phyloP scores from a whole-genome alignment of 2,888 invertebrate species.

The Timema podura region DNA sequence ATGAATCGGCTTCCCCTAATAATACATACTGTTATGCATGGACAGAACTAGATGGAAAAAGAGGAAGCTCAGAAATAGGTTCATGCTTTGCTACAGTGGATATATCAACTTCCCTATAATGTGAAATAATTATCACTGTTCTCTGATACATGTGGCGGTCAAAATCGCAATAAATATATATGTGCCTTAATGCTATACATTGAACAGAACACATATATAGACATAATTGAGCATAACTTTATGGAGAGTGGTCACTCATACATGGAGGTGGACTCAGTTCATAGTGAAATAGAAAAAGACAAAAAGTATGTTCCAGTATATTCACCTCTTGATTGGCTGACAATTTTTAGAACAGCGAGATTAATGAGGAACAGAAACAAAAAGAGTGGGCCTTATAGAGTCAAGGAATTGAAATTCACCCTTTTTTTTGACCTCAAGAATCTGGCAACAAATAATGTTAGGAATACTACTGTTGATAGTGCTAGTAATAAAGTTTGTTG shows the following conservation, averaged over 20 bases:
- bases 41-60: slow-evolving; percentile 38
- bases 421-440: background rate
- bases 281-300: slow-evolving; percentile 33
- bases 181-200: slow-evolving; percentile 23
- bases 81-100: slow-evolving; percentile 32
- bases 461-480: slow-evolving; percentile 5
- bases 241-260: slow-evolving; percentile 19
- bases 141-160: slow-evolving; percentile 20
- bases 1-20: slow-evolving; percentile 37
- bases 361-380: background rate
- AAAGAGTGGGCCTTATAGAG: background rate
- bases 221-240: no score
- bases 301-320: slow-evolving; percentile 26
- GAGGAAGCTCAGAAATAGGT: slow-evolving; percentile 38
- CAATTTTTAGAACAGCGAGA: background rate
- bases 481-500: background rate
- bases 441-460: background rate
- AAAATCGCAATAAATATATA: slow-evolving; percentile 33
- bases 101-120: slow-evolving; percentile 10
- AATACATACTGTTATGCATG: slow-evolving; percentile 36
- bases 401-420: background rate
- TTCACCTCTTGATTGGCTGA: background rate
- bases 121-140: slow-evolving; percentile 15
- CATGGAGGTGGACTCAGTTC: slow-evolving; percentile 36
- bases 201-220: background rate